These are phyloP conservation scores for Parthenolecanium corni DNA, from an alignment of 2,888 invertebrate species.

Conservation along the genomic window DNA sequence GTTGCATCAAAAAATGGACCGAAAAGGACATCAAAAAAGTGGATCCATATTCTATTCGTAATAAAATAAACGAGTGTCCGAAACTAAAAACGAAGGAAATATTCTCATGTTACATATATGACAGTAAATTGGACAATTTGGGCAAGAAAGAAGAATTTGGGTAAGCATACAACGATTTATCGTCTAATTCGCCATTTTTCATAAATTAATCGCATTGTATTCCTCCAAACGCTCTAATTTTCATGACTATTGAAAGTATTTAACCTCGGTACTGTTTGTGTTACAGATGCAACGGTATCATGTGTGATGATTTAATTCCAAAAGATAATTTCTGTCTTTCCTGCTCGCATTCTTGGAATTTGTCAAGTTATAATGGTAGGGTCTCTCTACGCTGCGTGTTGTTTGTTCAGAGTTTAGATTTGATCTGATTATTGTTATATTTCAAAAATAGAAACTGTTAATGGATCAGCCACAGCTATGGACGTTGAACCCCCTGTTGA, in stretches of 20 bases:
- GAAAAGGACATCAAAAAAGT: constrained; percentile 8
- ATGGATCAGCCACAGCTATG: background rate
- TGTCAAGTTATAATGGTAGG: background rate
- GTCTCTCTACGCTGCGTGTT: too few relatives aligned
- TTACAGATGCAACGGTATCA: constrained; percentile 12
- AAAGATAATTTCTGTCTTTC: constrained; percentile 18
- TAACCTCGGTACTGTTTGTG: background rate
- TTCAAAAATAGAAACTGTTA: too few relatives aligned
- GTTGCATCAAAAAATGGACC: constrained; percentile 3
- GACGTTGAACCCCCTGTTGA: background rate
- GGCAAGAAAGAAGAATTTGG: constrained; percentile 27
- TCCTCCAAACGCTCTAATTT: background rate
- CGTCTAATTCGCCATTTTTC: too few relatives aligned
- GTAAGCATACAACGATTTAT: background rate
- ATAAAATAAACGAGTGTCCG: constrained; percentile 16
- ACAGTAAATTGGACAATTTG: constrained; percentile 13
- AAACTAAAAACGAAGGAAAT: constrained; percentile 22
- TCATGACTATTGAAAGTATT: background rate
- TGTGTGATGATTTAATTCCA: constrained; percentile 13
- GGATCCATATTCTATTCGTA: constrained; percentile 15
- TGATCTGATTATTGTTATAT: too few relatives aligned
- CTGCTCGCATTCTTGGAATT: background rate
- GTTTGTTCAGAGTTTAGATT: too few relatives aligned
- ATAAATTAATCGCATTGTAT: too few relatives aligned
- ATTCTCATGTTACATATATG: constrained; percentile 17